Base-by-base conservation (phyloP, 2,888 invertebrate species). In the Gymnosoma rotundatum region DNA sequence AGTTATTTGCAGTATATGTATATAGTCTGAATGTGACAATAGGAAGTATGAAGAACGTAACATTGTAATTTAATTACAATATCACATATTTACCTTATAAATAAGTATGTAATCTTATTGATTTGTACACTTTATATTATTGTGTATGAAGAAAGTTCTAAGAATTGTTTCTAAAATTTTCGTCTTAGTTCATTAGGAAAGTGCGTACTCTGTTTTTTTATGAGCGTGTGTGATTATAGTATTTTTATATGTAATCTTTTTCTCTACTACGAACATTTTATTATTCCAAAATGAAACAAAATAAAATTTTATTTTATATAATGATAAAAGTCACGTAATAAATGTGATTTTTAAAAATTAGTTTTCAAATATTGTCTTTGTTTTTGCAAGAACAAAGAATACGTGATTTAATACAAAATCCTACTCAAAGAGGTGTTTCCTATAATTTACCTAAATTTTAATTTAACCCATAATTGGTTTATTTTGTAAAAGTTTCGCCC, bases 321-420 rank as follows among this genome's bases (percentile, higher is more conserved):
- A 69, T 83, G 74, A 69, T 25, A 45, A n/a, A 70, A 70, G 78
- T 78, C 83, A 78, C 83, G 78, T 78, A 83, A 52, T 48, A 60
- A 45, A 83, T 74, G 69, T 58, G 67, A 69, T 74, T 73, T 74
- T 56, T 63, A 45, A 20, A 52, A 21, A 61, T 36, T 16, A 74
- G 72, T 72, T 70, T 56, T 66, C 32, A 63, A 58, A 10, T 10
- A 38, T 54, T 60, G 5, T 52, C 20, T 32, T 66, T 36, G 38
- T 50, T 50, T 64, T 18, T 50, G 50, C 12, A 58, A 45, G 36
- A 61, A 61, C 14, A 61, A 69, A 25, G 8, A 16, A 14, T 66
- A 83, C 74, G 73, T 78, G 78, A 64, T 52, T 63, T 64, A 5
- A 67, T 64, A 63, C 9, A 32, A 63, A 50, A 21, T 58, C 6